Evolutionary conservation across 2,113 vertebrate species (phyloP), one percentile per base, ranked within the genome.

Genomic region (Drymodes brunneopygia): DNA sequence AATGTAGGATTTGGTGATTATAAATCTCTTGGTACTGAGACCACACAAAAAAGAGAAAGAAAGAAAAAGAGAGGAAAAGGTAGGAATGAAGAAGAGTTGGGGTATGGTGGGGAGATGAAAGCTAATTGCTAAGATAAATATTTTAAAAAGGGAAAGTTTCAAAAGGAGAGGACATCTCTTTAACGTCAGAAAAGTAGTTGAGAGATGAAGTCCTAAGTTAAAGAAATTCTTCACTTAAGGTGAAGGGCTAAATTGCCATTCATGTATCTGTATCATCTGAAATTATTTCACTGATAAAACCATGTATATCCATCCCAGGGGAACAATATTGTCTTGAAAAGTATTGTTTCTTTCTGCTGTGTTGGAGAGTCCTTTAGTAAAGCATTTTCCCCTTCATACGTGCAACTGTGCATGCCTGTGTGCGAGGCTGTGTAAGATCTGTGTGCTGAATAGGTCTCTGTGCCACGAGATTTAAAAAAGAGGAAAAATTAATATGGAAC

Each of bases 221-320:
- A 96, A 92, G 53, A 84, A 92, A 96, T 88, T 45, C 45, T 77
- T 97, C 94, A 72, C 96, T 85, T 92, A 88, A 97, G 71, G 88
- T 96, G 94, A 97, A 97, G 90, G 92, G 83, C 90, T 97, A 95
- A 97, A 97, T 97, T 98, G 95, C 64, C 47, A 67, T 97, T 97
- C 92, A 96, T 95, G 88, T 97, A 95, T 94, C 77, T 94, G 45
- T 94, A 97, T 96, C 81, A 94, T 96, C 92, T 96, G 91, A 97
- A 98, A 97, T 97, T 95, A 98, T 95, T 97, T 95, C 96, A 96
- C 96, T 97, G 97, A 95, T 97, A 97, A 96, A 97, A 92, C 86
- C 18, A 82, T 78, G 75, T 77, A 79, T 78, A 33, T 91, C 81
- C 65, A 72, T 95, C 96, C 86, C 93, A 72, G 19, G 85, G 83